A percentile compares a stretch with the other conserved stretches of the same genome.
These are phyloP conservation scores for Actinernus sp. DNA, from an alignment of 92 coral and sea anemone species.

Conservation along the genomic window DNA sequence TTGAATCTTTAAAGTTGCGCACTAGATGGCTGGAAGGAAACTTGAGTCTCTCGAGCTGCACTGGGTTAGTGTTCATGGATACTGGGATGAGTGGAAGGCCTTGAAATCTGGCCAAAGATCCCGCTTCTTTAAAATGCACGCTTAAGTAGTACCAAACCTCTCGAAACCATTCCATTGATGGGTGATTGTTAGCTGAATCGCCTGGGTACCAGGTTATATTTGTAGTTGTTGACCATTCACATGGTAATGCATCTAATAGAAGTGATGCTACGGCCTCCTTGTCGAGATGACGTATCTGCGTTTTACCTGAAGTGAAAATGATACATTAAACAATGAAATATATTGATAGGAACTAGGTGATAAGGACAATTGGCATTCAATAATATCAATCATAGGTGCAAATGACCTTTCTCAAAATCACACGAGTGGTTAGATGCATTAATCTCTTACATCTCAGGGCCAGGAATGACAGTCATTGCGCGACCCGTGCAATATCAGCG, in stretches of 20 bases:
- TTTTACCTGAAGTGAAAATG: conserved; percentile 24
- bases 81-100: conserved; percentile 77
- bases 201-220: conserved; percentile 68
- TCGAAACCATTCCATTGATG: too few relatives aligned
- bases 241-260: too few relatives aligned
- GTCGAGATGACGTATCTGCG: conserved; percentile 66
- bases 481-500: too few relatives aligned
- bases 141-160: too few relatives aligned
- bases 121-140: conserved; percentile 29
- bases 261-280: conserved; percentile 37
- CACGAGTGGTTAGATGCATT: too few relatives aligned
- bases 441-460: too few relatives aligned
- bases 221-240: too few relatives aligned
- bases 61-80: conserved; percentile 7
- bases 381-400: too few relatives aligned
- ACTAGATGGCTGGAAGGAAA: conserved; percentile 33
- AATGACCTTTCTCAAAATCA: too few relatives aligned
- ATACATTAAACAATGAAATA: neutral
- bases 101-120: conserved; percentile 29
- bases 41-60: conserved; percentile 42
- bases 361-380: too few relatives aligned
- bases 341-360: neutral
- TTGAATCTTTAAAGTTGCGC: conserved; percentile 21
- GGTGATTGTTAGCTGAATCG: too few relatives aligned
- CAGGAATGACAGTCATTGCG: too few relatives aligned